These are phyloP conservation scores for Microctenopoma steveboyesi DNA, from an alignment of 2,797 vertebrate genomes.

Conservation along the genomic window DNA sequence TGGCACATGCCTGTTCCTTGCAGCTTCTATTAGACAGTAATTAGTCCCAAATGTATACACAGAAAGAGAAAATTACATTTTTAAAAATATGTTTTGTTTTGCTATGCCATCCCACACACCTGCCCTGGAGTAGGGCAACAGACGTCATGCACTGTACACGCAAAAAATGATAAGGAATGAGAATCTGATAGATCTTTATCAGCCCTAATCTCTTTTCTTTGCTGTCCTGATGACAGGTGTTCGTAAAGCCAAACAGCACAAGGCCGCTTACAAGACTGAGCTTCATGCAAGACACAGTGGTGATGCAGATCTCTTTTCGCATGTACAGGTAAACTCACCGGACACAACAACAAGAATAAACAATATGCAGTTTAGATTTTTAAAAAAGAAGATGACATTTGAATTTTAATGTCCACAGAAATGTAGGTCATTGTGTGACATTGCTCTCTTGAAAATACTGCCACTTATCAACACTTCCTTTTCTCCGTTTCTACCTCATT, in stretches of 20 bases:
- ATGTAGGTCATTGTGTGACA: slow-evolving; percentile 10
- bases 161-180: slow-evolving; percentile 20
- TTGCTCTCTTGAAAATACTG: slow-evolving; percentile 16
- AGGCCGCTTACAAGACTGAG: slow-evolving; percentile 63
- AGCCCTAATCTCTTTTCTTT: slow-evolving; percentile 63
- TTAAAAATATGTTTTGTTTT: slow-evolving; percentile 15
- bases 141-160: slow-evolving; percentile 2
- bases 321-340: slow-evolving; percentile 6
- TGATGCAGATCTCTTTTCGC: slow-evolving; percentile 51
- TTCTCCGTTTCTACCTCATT: not conserved
- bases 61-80: slow-evolving; percentile 27
- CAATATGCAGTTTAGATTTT: not conserved
- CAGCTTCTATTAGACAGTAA: slow-evolving; percentile 57
- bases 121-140: slow-evolving; percentile 6
- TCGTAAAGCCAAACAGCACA: slow-evolving; percentile 59
- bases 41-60: slow-evolving; percentile 46
- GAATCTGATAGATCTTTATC: slow-evolving; percentile 37
- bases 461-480: not conserved
- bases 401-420: slow-evolving; percentile 1
- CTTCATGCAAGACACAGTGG: slow-evolving; percentile 47
- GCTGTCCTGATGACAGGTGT: slow-evolving; percentile 46
- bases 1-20: slow-evolving; percentile 58
- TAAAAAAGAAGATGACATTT: not conserved
- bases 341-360: slow-evolving; percentile 1
- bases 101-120: slow-evolving; percentile 3